Evolutionary conservation across 1,140 invertebrate genomes (phyloP).

Genomic region (Drosophila seguyi): DNA sequence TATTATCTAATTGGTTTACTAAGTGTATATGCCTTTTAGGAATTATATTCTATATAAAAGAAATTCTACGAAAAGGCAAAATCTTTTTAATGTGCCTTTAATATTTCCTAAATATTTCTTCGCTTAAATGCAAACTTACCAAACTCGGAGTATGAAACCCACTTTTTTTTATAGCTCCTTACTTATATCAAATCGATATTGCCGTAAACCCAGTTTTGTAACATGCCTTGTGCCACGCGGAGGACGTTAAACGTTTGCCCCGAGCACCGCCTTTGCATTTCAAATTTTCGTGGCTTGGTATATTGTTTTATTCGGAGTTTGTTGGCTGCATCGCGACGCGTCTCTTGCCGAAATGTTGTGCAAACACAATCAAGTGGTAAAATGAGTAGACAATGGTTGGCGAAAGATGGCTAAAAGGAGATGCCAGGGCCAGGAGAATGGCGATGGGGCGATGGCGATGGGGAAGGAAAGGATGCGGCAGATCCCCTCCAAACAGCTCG

Average conservation of each 20-base stretch:
- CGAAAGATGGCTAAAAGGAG: conserved; percentile 14
- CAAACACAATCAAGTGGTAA: conserved; percentile 76
- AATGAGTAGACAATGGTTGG: conserved; percentile 71
- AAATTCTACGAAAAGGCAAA: no score
- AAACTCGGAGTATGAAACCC: no score
- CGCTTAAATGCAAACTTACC: neutral
- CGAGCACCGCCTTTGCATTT: conserved; percentile 57
- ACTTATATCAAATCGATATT: conserved; percentile 11
- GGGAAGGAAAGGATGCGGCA: neutral
- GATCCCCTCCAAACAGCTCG: conserved; percentile 17
- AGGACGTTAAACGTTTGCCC: conserved; percentile 41
- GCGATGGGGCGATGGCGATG: neutral
- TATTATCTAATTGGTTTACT: neutral
- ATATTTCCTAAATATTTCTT: neutral
- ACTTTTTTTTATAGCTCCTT: neutral
- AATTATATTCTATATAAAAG: no score
- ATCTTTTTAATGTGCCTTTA: no score
- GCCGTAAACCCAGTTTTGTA: conserved; percentile 2
- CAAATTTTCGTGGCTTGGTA: conserved; percentile 38
- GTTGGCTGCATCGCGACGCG: conserved; percentile 21
- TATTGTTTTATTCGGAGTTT: conserved; percentile 21
- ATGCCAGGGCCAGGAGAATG: conserved; percentile 6
- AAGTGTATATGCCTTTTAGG: neutral
- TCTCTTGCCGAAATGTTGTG: conserved; percentile 46
- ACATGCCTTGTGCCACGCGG: conserved; percentile 1